phyloP scores from a whole-genome alignment of 1,140 invertebrate species.

The Formica selysi region DNA sequence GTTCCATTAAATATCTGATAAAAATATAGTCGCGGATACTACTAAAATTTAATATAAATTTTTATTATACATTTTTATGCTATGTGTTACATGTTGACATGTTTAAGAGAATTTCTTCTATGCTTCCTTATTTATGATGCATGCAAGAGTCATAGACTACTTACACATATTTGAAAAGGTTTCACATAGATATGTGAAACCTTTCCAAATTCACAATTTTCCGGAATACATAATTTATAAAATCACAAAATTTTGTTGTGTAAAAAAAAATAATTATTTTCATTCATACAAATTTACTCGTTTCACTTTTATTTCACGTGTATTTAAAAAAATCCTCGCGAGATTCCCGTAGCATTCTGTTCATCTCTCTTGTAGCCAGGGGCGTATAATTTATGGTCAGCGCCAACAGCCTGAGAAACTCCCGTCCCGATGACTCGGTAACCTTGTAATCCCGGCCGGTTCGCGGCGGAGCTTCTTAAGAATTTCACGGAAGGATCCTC shows the following conservation, averaged over 20 bases:
- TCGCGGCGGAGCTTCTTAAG: conserved; percentile 8
- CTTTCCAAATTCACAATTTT: not conserved
- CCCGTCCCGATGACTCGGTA: conserved; percentile 59
- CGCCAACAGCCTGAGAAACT: conserved; percentile 55
- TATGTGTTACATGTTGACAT: not conserved
- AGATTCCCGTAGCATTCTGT: not conserved
- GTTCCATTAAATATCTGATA: not conserved
- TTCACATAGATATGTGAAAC: too few relatives aligned
- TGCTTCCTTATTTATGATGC: not conserved
- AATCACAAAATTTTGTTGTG: not conserved
- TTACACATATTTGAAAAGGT: not conserved
- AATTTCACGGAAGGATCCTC: conserved; percentile 50
- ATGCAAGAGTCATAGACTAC: not conserved
- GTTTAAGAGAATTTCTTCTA: not conserved
- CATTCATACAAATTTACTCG: not conserved
- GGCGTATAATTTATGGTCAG: conserved; percentile 45
- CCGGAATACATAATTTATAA: not conserved
- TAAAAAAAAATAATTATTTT: not conserved
- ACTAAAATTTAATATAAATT: not conserved
- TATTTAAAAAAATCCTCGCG: not conserved
- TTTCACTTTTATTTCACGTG: not conserved
- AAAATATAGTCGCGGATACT: not conserved
- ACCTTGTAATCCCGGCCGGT: conserved; percentile 53
- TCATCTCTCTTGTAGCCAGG: not conserved
- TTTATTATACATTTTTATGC: not conserved